Evolutionary conservation across 2,888 invertebrate species (phyloP).

Genomic region (Leptogaster cylindrica): DNA sequence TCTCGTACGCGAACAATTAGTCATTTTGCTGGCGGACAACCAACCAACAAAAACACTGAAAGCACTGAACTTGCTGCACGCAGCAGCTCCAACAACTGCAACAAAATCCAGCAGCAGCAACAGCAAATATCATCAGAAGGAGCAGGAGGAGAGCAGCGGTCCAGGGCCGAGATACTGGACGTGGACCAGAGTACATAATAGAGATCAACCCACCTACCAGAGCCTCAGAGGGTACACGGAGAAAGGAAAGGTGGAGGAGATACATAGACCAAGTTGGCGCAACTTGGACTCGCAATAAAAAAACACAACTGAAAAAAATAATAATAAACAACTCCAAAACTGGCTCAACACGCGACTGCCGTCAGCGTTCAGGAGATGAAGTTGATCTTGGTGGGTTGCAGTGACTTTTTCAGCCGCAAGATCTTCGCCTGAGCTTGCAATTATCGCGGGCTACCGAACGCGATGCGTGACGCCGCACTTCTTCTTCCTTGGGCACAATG

Average conservation of each 20-base stretch:
- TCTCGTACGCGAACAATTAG: constrained; percentile 38
- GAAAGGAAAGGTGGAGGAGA: constrained; percentile 13
- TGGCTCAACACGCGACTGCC: constrained; percentile 35
- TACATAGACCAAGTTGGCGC: constrained; percentile 20
- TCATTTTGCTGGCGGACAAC: constrained; percentile 34
- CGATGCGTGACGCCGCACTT: constrained; percentile 14
- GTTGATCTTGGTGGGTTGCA: constrained; percentile 9
- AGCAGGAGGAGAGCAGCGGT: background rate
- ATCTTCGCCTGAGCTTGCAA: constrained; percentile 7
- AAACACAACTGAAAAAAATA: background rate
- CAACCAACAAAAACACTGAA: constrained; percentile 23
- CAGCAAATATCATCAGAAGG: too few relatives aligned
- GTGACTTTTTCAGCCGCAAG: background rate
- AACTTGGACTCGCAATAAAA: constrained; percentile 3
- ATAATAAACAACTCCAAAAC: background rate
- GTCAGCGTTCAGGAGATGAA: constrained; percentile 21
- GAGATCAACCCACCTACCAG: background rate
- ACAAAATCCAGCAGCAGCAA: too few relatives aligned
- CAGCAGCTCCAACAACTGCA: background rate
- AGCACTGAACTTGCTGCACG: constrained; percentile 29
- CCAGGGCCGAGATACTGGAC: background rate
- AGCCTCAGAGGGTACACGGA: background rate
- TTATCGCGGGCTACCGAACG: constrained; percentile 19
- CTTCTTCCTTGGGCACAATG: too few relatives aligned
- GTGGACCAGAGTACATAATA: background rate